phyloP scores from a whole-genome alignment of 2,888 invertebrate species.

The Dorcus hopei region DNA sequence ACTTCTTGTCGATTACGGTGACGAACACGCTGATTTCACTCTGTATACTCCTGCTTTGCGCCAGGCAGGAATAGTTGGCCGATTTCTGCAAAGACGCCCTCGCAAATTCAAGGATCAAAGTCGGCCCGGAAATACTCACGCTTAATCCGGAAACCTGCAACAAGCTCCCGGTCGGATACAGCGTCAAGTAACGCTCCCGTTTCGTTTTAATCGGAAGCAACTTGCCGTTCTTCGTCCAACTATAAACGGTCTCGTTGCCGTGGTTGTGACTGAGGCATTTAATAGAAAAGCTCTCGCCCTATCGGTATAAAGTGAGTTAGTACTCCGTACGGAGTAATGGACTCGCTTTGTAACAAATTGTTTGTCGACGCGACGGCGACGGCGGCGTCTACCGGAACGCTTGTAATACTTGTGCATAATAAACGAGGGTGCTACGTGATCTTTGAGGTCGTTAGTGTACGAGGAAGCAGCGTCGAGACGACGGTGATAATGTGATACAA shows the following conservation, averaged over 20 bases:
- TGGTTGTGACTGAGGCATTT: slow-evolving; percentile 71
- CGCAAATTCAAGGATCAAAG: not conserved
- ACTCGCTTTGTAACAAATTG: too few relatives aligned
- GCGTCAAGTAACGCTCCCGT: slow-evolving; percentile 76
- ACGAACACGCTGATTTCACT: slow-evolving; percentile 59
- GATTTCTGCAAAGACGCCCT: slow-evolving; percentile 59
- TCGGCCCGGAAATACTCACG: slow-evolving; percentile 48
- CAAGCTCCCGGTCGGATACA: slow-evolving; percentile 81
- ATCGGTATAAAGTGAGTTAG: slow-evolving; percentile 21
- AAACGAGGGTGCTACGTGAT: too few relatives aligned
- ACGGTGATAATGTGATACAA: too few relatives aligned
- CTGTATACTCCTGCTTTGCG: slow-evolving; percentile 46
- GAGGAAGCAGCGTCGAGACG: too few relatives aligned
- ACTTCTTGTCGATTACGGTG: slow-evolving; percentile 58
- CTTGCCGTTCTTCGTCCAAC: slow-evolving; percentile 76
- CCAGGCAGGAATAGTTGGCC: slow-evolving; percentile 72
- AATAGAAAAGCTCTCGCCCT: slow-evolving; percentile 68
- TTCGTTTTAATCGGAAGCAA: slow-evolving; percentile 69
- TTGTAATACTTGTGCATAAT: too few relatives aligned
- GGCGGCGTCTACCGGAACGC: too few relatives aligned
- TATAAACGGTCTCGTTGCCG: slow-evolving; percentile 62
- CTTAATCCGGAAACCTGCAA: slow-evolving; percentile 73
- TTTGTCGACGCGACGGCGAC: too few relatives aligned
- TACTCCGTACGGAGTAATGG: too few relatives aligned
- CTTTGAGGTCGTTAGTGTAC: too few relatives aligned